Base-by-base conservation (phyloP, 2,888 invertebrate genomes). In the Brassicogethes aeneus region DNA sequence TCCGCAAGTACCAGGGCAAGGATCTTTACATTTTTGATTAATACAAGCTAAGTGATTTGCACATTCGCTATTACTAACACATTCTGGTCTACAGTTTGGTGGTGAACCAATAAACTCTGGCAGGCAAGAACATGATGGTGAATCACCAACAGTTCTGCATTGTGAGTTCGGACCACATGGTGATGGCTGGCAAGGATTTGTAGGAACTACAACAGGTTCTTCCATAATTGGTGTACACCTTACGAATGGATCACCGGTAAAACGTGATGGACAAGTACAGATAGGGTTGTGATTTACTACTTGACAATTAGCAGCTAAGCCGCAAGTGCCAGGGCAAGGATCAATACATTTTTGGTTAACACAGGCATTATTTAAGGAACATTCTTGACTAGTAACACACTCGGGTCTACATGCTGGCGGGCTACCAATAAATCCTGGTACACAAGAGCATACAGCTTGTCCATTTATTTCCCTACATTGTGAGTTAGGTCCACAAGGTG, bases 311-410 rank as follows among this genome's bases (percentile, higher is more conserved):
- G 88, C 85, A 48, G 71, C 72, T 16, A 84, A 70, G 15, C 89
- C 89, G 59, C 89, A 89, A n/a, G 84, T 77, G 53, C 85, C 86
- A 40, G 77, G 77, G 57, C 89, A 89, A n/a, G 89, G 88, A 62
- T 88, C 79, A 17, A 78, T 70, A 60, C 90, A 90, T 68, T 84
- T 85, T 61, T 82, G 81, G 59, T 86, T 87, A 39, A 76, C 77
- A 56, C 87, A 88, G 2, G 86, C 82, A 68, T 82, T 76, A 50
- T 76, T 80, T 34, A 80, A 77, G 2, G 77, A 64, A 64, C 89
- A 89, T 62, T 88, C 87, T 1, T 82, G 76, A 61, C 81, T 85
- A 2, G 80, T 73, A 30, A 78, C 73, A 61, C 86, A 87, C 66
- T 86, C 85, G 12, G 86, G 85, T 55, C 85, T 72, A 58, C 87